Base-by-base conservation (phyloP, 2,888 invertebrate genomes). In the Calameuta filiformis region DNA sequence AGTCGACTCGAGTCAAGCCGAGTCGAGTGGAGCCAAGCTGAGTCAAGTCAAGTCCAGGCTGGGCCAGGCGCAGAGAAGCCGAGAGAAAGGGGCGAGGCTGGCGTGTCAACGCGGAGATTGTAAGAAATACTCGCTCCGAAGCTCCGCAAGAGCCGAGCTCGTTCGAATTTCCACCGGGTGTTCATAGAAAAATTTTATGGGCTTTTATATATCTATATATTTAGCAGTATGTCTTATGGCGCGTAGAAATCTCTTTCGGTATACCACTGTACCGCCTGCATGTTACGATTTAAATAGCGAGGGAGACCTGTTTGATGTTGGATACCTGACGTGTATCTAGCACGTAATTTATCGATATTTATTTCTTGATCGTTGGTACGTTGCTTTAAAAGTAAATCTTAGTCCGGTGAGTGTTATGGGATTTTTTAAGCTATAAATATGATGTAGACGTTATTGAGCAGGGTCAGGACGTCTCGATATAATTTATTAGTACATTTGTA, bases 61-160 rank as follows among this genome's bases (percentile, higher is more conserved):
- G 56, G 56, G 56, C 56, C 56, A 56, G 31, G 69, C 33, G 12
- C 31, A 69, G 71, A 31, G 33, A 71, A 71, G 71, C 33, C 71
- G 71, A 71, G 56, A 56, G 56, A 56, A 71, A 23, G 31, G 15
- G 34, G 71, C 71, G 71, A 71, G 71, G 31, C 71, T 15, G 71
- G 71, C 71, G 71, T 71, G 71, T 71, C 71, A 71, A 71, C 71
- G 71, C 15, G 31, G 71, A 31, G 71, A 71, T 71, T 71, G 71
- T 34, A 71, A 31, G 71, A 34, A 71, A 71, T 56, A 71, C 31
- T 71, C 33, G 71, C 71, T 71, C 3, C 31, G 34, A 34, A 71
- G 33, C 56, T 56, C 71, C 34, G 71, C 71, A 34, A 71, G 71
- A 56, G 71, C 71, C 15, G 12, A 34, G 71, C 34, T 31, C 71